Evolutionary conservation across 2,888 invertebrate genomes (phyloP).

Genomic region (Polyploca ridens): DNA sequence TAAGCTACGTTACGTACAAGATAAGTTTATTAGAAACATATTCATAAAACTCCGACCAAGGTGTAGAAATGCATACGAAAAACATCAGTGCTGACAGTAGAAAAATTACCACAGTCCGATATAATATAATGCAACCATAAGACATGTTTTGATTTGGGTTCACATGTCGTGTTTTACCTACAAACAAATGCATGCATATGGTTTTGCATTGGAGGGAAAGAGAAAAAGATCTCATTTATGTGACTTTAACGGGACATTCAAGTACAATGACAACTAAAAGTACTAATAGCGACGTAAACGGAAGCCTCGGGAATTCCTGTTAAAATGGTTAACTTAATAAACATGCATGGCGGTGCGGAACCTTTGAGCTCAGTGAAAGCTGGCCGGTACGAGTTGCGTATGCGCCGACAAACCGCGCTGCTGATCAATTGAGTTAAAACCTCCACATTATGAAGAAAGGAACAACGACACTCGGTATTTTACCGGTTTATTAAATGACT

Average conservation of each 20-base stretch:
- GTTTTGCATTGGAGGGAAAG: conserved; percentile 3
- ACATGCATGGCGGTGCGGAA: conserved; percentile 70
- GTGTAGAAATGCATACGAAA: not conserved
- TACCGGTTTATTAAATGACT: conserved; percentile 18
- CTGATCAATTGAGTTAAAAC: conserved; percentile 50
- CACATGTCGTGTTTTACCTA: not conserved
- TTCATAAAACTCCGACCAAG: not conserved
- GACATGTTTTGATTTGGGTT: not conserved
- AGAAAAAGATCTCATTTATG: conserved; percentile 28
- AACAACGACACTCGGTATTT: conserved; percentile 19
- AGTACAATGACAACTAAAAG: conserved; percentile 50
- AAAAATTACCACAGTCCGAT: no score
- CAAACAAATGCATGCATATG: not conserved
- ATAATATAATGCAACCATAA: not conserved
- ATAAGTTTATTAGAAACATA: no score
- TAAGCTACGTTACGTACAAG: not conserved
- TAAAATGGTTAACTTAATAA: conserved; percentile 79
- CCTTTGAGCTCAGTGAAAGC: conserved; percentile 80
- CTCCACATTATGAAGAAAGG: conserved; percentile 30
- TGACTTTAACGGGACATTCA: conserved; percentile 44
- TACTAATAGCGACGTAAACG: conserved; percentile 65
- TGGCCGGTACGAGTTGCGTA: conserved; percentile 50
- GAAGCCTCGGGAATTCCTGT: conserved; percentile 70
- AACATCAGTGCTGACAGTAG: not conserved
- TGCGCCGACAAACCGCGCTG: conserved; percentile 47